These are phyloP conservation scores for Crotophaga sulcirostris DNA, from an alignment of 2,113 vertebrate genomes.

Conservation along the genomic window DNA sequence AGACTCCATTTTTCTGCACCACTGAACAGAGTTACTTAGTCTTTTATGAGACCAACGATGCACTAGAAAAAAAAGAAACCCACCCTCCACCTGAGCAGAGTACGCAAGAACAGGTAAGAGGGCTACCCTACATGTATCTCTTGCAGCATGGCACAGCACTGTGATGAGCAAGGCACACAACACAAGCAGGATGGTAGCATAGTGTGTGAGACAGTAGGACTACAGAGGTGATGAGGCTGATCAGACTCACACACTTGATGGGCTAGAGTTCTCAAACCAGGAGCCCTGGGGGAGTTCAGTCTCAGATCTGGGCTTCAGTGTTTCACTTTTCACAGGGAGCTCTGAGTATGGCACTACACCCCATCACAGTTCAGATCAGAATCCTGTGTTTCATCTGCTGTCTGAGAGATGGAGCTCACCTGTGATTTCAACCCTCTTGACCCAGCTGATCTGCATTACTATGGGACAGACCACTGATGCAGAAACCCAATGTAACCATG, in stretches of 20 bases:
- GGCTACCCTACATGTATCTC: not conserved
- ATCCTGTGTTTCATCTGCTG: fast-evolving
- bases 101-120: not conserved
- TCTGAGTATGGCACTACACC: not conserved
- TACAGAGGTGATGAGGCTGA: not conserved
- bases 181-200: not conserved
- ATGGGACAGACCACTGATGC: not conserved
- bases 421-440: not conserved
- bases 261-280: not conserved
- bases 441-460: not conserved
- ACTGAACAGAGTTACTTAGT: not conserved
- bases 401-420: fast-evolving
- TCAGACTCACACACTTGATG: not conserved
- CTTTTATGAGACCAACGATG: not conserved
- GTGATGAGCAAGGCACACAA: not conserved
- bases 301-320: not conserved
- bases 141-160: not conserved
- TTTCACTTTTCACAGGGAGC: not conserved
- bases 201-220: not conserved
- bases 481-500: not conserved
- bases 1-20: conserved; percentile 8
- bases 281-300: not conserved
- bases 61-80: not conserved
- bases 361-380: fast-evolving
- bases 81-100: not conserved